Evolutionary conservation across 2,888 invertebrate genomes (phyloP).

Genomic region (Drosophila neutralis): DNA sequence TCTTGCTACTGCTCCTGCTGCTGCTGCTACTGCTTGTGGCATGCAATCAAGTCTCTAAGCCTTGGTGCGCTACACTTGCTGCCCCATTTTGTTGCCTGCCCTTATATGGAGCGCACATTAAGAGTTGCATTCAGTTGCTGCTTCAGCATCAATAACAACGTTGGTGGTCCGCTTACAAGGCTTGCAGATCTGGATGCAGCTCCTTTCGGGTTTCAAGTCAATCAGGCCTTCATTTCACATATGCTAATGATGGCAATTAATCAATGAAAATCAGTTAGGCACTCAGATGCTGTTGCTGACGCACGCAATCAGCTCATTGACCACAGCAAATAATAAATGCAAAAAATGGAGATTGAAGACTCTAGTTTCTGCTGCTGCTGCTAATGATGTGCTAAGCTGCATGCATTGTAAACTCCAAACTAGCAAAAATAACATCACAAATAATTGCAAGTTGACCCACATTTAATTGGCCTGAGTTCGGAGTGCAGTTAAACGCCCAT

Average conservation of each 20-base stretch:
- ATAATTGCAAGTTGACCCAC: slow-evolving; percentile 68
- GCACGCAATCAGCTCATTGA: slow-evolving; percentile 74
- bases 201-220: slow-evolving; percentile 56
- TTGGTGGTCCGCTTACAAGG: slow-evolving; percentile 36
- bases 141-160: slow-evolving; percentile 12
- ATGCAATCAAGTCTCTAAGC: slow-evolving; percentile 59
- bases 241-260: slow-evolving; percentile 80
- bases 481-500: not conserved
- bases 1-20: not conserved
- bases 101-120: slow-evolving; percentile 65
- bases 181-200: not conserved
- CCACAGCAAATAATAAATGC: not conserved
- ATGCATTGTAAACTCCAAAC: slow-evolving; percentile 18
- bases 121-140: slow-evolving; percentile 44
- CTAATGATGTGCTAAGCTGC: slow-evolving; percentile 74
- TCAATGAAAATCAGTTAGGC: slow-evolving; percentile 76
- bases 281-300: slow-evolving; percentile 27
- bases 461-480: slow-evolving; percentile 49
- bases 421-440: not conserved
- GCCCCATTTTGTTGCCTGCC: slow-evolving; percentile 15
- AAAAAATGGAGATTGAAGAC: not conserved
- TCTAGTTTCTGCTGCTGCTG: not conserved
- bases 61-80: slow-evolving; percentile 47
- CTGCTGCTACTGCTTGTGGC: slow-evolving; percentile 16
- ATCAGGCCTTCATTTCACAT: slow-evolving; percentile 68